These are phyloP conservation scores for Buphagus erythrorhynchus DNA, from an alignment of 2,797 vertebrate species.

Conservation along the genomic window DNA sequence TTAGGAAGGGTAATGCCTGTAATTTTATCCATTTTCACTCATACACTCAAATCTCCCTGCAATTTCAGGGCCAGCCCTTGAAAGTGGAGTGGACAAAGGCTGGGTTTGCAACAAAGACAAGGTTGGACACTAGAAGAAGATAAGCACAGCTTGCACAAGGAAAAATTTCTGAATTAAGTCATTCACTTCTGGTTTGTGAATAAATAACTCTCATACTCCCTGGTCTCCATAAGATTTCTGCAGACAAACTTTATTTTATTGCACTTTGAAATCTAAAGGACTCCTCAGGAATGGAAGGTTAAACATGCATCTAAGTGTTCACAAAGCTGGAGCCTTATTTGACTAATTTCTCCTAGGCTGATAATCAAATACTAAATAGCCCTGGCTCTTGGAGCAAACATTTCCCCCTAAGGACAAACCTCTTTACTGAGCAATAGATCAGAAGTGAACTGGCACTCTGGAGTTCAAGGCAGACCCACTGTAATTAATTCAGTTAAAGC, in stretches of 20 bases:
- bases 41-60: background rate
- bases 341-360: conserved; percentile 60
- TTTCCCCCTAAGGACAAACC: conserved; percentile 37
- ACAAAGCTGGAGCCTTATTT: background rate
- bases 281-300: conserved; percentile 33
- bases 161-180: background rate
- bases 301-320: background rate
- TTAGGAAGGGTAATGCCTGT: background rate
- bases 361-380: conserved; percentile 48
- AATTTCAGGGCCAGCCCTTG: background rate
- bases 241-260: conserved; percentile 4
- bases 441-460: conserved; percentile 18
- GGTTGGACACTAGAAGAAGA: background rate
- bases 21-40: background rate
- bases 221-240: background rate
- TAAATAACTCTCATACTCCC: background rate
- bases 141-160: background rate
- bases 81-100: background rate
- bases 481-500: conserved; percentile 55
- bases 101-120: background rate
- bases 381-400: conserved; percentile 24
- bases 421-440: conserved; percentile 32
- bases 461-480: conserved; percentile 21
- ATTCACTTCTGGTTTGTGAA: background rate
- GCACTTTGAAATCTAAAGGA: conserved; percentile 17